Percentiles rank a stretch among this genome's conserved stretches.
phyloP scores from a whole-genome alignment of 2,797 vertebrate species.

The Macropodus opercularis region DNA sequence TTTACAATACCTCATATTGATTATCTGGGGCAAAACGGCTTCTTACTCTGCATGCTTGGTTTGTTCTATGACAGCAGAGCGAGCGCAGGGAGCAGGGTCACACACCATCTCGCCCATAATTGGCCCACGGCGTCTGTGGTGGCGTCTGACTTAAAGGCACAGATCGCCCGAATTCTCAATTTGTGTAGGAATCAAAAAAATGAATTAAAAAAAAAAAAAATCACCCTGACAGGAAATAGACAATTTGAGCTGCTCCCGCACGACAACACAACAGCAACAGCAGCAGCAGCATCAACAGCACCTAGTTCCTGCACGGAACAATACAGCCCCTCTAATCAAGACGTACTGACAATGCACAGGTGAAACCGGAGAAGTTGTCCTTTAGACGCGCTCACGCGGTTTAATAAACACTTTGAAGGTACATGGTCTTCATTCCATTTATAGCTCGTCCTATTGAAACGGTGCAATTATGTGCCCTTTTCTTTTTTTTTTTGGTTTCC shows the following conservation, averaged over 20 bases:
- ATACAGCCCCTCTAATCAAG: constrained; percentile 22
- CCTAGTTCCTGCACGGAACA: constrained; percentile 16
- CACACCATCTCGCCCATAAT: constrained; percentile 42
- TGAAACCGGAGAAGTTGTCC: constrained; percentile 13
- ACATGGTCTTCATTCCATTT: constrained; percentile 1
- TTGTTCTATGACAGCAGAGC: constrained; percentile 49
- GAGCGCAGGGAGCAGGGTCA: constrained; percentile 26
- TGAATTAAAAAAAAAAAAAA: too few species aligned
- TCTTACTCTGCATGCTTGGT: constrained; percentile 51
- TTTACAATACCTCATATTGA: constrained; percentile 76
- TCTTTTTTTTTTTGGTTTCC: constrained; percentile 6
- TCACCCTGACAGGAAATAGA: constrained; percentile 24
- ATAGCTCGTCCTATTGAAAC: constrained; percentile 7
- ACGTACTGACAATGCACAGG: constrained; percentile 6
- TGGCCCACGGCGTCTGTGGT: constrained; percentile 33
- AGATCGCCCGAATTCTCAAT: constrained; percentile 33
- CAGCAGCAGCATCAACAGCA: too few species aligned
- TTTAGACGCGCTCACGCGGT: neutral
- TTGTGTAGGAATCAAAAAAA: constrained; percentile 19
- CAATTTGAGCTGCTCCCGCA: constrained; percentile 23
- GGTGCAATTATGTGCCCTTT: constrained; percentile 13
- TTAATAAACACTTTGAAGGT: neutral
- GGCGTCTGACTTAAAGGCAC: constrained; percentile 34
- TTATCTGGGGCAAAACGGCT: constrained; percentile 52
- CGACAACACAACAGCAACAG: constrained; percentile 20